Evolutionary conservation across 1,140 invertebrate species (phyloP).

Genomic region (Drosophila hydei): DNA sequence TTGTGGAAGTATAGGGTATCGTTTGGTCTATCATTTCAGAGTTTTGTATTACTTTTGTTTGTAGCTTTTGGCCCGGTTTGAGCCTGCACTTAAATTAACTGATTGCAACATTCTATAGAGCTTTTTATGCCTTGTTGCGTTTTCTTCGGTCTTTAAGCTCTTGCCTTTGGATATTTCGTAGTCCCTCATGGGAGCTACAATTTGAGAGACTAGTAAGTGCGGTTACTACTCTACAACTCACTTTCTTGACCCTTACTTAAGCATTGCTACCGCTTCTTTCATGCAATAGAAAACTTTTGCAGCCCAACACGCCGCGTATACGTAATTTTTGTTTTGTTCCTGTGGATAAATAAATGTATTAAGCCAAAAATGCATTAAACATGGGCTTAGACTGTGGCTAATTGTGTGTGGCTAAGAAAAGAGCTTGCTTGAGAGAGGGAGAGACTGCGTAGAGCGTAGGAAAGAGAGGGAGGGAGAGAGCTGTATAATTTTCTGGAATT

Average conservation of each 20-base stretch:
- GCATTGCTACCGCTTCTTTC: conserved; percentile 10
- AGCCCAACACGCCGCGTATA: conserved; percentile 67
- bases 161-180: conserved; percentile 35
- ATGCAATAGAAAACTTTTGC: conserved; percentile 22
- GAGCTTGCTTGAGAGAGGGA: background rate
- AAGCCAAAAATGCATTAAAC: conserved; percentile 63
- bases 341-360: conserved; percentile 38
- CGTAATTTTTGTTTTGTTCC: conserved; percentile 47
- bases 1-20: conserved; percentile 14
- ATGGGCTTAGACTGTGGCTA: conserved; percentile 35
- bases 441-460: background rate
- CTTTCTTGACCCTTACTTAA: background rate
- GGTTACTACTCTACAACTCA: conserved; percentile 47
- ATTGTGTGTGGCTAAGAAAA: conserved; percentile 14
- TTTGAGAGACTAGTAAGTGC: conserved; percentile 75
- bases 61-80: conserved; percentile 36
- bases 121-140: conserved; percentile 67
- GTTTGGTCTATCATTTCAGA: background rate
- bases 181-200: conserved; percentile 60
- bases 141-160: conserved; percentile 42
- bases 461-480: background rate
- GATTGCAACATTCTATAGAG: conserved; percentile 80
- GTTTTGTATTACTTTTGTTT: background rate
- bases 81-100: conserved; percentile 81
- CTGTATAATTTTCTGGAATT: conserved; percentile 45